Evolutionary conservation across 2,113 vertebrate species (phyloP).

Genomic region (Oxyura jamaicensis): DNA sequence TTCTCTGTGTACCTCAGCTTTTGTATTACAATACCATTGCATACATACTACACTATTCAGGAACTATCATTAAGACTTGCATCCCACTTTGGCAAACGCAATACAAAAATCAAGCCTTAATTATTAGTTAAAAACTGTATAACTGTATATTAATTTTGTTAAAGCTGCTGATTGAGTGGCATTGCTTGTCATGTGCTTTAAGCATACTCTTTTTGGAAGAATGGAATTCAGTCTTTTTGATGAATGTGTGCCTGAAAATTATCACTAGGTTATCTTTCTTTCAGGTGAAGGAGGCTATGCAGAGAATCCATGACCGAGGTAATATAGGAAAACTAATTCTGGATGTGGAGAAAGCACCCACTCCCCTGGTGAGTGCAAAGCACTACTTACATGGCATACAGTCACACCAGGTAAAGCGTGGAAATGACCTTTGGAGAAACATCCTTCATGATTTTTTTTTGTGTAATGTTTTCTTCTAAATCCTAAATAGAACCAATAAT

Average conservation of each 20-base stretch:
- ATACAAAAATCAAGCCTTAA: background rate
- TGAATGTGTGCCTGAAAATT: background rate
- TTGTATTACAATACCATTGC: background rate
- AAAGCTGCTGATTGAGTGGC: background rate
- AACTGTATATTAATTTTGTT: background rate
- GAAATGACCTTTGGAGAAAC: background rate
- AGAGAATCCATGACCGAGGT: conserved; percentile 98
- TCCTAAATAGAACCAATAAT: background rate
- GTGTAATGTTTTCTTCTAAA: background rate
- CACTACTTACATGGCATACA: background rate
- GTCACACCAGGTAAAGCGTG: background rate
- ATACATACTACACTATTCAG: background rate
- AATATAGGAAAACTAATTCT: conserved; percentile 98
- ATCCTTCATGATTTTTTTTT: background rate
- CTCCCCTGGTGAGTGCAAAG: conserved; percentile 87
- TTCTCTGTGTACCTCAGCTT: background rate
- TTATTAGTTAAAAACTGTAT: background rate
- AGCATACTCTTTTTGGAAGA: background rate
- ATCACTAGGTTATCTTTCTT: background rate
- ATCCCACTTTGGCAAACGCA: background rate
- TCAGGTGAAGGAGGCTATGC: conserved; percentile 99
- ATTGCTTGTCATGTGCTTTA: background rate
- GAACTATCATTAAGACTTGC: background rate
- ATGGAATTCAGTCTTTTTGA: background rate
- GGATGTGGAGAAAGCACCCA: conserved; percentile 96